Conservation (phyloP, 2,113 vertebrate species). For the Dipodomys ordii region DNA sequence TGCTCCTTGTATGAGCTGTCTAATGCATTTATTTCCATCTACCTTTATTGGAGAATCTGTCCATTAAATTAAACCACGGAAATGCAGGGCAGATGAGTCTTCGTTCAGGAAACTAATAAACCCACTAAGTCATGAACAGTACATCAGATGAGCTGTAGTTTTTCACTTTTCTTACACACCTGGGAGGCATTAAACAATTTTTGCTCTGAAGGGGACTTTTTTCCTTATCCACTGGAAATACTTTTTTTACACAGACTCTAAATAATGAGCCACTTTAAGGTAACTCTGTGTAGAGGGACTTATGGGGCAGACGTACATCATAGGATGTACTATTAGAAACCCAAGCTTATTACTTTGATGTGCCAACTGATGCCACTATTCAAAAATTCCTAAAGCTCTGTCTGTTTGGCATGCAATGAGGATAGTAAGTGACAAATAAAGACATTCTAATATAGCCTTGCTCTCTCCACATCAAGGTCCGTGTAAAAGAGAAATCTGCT, state of each 20-base stretch:
- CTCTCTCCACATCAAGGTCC: conserved; percentile 45
- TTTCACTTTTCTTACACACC: conserved; percentile 84
- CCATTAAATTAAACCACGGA: conserved; percentile 78
- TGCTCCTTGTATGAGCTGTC: conserved; percentile 65
- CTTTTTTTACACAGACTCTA: conserved; percentile 66
- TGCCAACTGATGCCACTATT: conserved; percentile 72
- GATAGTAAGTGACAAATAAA: conserved; percentile 71
- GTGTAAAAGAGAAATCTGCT: conserved; percentile 62
- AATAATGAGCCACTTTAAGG: conserved; percentile 81
- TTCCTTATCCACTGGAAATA: conserved; percentile 77
- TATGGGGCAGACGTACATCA: conserved; percentile 47
- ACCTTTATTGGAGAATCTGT: conserved; percentile 71
- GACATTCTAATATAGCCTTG: conserved; percentile 35
- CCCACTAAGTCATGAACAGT: conserved; percentile 76
- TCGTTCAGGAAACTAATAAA: conserved; percentile 79
- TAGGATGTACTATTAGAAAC: conserved; percentile 59
- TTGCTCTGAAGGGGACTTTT: conserved; percentile 73
- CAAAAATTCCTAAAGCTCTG: conserved; percentile 64
- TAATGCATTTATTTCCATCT: conserved; percentile 78
- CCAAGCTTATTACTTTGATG: conserved; percentile 70
- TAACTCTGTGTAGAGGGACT: conserved; percentile 72
- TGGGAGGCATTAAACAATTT: conserved; percentile 83
- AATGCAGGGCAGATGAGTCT: conserved; percentile 73
- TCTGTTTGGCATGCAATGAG: conserved; percentile 56
- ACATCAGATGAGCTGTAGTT: conserved; percentile 61